Percentiles rank a stretch among this genome's conserved stretches.
Conservation (phyloP, 2,113 vertebrate genomes). For the Corapipo altera region DNA sequence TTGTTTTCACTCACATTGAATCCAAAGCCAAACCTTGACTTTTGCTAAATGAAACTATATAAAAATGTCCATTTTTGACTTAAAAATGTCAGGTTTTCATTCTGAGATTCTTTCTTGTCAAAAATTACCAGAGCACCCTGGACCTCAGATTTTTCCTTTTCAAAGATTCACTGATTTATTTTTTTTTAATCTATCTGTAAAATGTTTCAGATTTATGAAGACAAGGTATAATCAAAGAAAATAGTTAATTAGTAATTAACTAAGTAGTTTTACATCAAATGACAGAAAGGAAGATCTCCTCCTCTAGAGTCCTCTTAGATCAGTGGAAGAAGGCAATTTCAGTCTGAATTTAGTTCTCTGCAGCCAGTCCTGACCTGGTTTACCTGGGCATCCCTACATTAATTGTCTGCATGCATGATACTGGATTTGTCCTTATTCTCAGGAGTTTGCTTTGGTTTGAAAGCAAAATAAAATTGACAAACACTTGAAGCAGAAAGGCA, state of each 20-base stretch:
- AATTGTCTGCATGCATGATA: background rate
- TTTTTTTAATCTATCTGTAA: background rate
- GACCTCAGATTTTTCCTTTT: background rate
- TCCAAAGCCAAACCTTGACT: background rate
- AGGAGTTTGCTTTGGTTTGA: background rate
- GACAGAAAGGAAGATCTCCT: background rate
- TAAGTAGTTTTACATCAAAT: background rate
- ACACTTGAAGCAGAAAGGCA: background rate
- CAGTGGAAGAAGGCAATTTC: background rate
- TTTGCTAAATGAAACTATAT: background rate
- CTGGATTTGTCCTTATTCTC: background rate
- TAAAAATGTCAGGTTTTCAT: conserved; percentile 4
- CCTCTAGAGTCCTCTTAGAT: background rate
- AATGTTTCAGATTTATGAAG: background rate
- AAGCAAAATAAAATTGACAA: background rate
- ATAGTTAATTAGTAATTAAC: background rate
- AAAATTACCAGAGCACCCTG: background rate
- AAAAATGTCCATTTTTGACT: background rate
- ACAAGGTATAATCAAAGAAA: background rate
- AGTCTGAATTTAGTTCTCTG: background rate
- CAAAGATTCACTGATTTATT: background rate
- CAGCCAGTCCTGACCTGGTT: background rate
- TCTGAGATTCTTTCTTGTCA: background rate
- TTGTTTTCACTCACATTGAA: conserved; percentile 24
- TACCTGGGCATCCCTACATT: background rate